Evolutionary conservation across 2,113 vertebrate species (phyloP), one percentile per base, ranked within the genome.

Genomic region (Ailurus styani): DNA sequence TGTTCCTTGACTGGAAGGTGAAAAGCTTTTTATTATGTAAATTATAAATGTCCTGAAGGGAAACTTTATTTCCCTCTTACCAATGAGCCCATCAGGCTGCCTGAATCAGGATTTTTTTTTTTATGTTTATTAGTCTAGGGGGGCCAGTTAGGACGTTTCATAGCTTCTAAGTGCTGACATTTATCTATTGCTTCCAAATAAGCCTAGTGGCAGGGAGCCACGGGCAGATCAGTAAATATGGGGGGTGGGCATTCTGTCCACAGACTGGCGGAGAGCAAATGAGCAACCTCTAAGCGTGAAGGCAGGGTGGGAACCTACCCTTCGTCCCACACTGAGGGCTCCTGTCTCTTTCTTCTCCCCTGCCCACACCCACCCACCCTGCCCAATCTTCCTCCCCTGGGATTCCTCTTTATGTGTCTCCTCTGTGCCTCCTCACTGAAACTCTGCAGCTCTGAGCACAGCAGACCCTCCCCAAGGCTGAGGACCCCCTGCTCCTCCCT

Each of bases 11-110:
- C 93, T 82, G 29, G 96, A 97, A 98, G 97, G 94, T 98, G 97
- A 97, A 98, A 97, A 47, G 27, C 66, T 88, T 95, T 90, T 98
- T 91, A 97, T 95, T 93, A 98, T 98, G 79, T 97, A 90, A 96
- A 98, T 96, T 82, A 83, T 91, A 93, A 98, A 93, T 97, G 90
- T 97, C 98, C 97, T 94, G 40, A 95, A 98, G 90, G 97, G 98
- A 98, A 98, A 96, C 17, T 96, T 91, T 91, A 78, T 98, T 83
- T 96, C 84, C n/a, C 47, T 97, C 55, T 97, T 82, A 94, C 73
- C 87, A 90, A 52, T 60, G 94, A 98, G 96, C 45, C 88, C 12
- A 93, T 42, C 77, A 97, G 93, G 45, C 84, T 95, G 96, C 40
- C 96, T 98, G 93, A 97, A 98, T 84, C 94, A 96, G 96, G 87